These are phyloP conservation scores for Tylochromis polylepis DNA, from an alignment of 2,113 vertebrate species.

Conservation along the genomic window DNA sequence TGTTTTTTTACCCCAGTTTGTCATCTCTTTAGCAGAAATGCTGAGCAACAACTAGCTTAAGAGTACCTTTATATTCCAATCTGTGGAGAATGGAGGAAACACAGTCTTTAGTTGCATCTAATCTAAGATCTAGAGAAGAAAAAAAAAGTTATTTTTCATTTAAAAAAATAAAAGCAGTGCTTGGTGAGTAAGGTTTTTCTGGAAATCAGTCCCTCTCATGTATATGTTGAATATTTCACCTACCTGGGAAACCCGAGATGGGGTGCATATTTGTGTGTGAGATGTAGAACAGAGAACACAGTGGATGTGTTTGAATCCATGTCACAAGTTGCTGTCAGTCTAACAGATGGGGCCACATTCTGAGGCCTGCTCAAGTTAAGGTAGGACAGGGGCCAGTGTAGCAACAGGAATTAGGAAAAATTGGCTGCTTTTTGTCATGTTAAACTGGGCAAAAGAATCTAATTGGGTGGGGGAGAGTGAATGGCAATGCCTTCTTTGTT, in stretches of 20 bases:
- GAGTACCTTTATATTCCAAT: not conserved
- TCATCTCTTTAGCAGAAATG: not conserved
- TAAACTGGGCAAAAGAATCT: conserved; percentile 73
- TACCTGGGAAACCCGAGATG: conserved; percentile 54
- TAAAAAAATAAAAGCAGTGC: not conserved
- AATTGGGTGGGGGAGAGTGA: conserved; percentile 71
- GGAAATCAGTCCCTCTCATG: conserved; percentile 53
- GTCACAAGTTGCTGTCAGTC: conserved; percentile 70
- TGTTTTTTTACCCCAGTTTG: not conserved
- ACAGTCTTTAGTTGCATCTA: not conserved
- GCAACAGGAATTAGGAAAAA: conserved; percentile 70
- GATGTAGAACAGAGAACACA: conserved; percentile 39
- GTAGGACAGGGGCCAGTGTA: conserved; percentile 57
- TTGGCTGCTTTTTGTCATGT: conserved; percentile 75
- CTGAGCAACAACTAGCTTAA: not conserved
- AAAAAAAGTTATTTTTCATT: not conserved
- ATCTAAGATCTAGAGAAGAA: not conserved
- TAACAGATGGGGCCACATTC: conserved; percentile 40
- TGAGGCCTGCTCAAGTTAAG: conserved; percentile 58
- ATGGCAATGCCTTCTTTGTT: conserved; percentile 73
- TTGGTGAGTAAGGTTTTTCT: conserved; percentile 17
- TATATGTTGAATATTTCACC: conserved; percentile 64
- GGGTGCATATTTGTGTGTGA: conserved; percentile 38
- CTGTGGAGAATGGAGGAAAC: not conserved
- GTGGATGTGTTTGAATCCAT: conserved; percentile 65